These are phyloP conservation scores for Euplagia quadripunctaria DNA, from an alignment of 2,888 invertebrate species.

Conservation along the genomic window DNA sequence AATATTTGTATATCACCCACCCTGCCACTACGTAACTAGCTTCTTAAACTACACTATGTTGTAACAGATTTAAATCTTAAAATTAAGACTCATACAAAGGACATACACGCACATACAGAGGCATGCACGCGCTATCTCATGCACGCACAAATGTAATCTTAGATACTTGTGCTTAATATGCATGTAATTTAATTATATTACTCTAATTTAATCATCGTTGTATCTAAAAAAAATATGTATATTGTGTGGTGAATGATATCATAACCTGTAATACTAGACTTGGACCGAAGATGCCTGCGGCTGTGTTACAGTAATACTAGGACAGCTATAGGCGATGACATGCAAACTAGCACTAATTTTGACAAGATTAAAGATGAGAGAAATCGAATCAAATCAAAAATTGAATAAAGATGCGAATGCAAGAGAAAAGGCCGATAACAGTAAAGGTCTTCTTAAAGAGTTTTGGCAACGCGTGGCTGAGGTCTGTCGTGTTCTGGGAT, in stretches of 20 bases:
- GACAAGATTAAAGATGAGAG: not conserved
- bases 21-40: too few relatives aligned
- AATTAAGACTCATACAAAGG: not conserved
- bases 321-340: not conserved
- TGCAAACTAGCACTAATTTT: not conserved
- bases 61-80: not conserved
- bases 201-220: not conserved
- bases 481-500: too few relatives aligned
- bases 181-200: constrained; percentile 1
- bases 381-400: not conserved
- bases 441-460: too few relatives aligned
- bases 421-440: too few relatives aligned
- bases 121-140: not conserved
- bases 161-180: not conserved
- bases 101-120: not conserved
- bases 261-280: constrained; percentile 3
- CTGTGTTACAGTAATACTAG: not conserved
- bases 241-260: not conserved
- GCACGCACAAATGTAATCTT: not conserved
- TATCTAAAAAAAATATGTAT: not conserved
- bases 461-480: too few relatives aligned
- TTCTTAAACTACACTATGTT: not conserved
- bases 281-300: not conserved
- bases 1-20: too few relatives aligned
- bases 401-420: too few relatives aligned